Conservation (phyloP, 92 coral and sea anemone genomes). For the Siderastrea radians region DNA sequence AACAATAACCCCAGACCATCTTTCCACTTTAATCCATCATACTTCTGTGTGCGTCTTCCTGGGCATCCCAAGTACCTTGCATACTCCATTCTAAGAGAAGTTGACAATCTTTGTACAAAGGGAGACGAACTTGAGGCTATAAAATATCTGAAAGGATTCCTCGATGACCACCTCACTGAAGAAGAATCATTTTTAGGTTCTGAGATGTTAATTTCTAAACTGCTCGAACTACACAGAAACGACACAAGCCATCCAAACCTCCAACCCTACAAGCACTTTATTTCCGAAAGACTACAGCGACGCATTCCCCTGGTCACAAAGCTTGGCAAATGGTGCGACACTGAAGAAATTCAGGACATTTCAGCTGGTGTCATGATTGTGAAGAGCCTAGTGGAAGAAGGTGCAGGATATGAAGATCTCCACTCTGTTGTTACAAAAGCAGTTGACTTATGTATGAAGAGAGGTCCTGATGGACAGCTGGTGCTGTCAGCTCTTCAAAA, state of each 20-base stretch:
- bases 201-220: conserved; percentile 50
- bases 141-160: conserved; percentile 44
- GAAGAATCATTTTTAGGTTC: conserved; percentile 33
- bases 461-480: background rate
- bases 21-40: conserved; percentile 60
- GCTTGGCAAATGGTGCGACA: conserved; percentile 52
- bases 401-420: conserved; percentile 65
- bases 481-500: conserved; percentile 56
- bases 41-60: conserved; percentile 78
- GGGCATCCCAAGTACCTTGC: conserved; percentile 81
- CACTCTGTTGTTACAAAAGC: conserved; percentile 51
- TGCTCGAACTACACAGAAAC: conserved; percentile 62
- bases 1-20: conserved; percentile 74
- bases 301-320: conserved; percentile 57
- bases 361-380: conserved; percentile 51
- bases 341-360: conserved; percentile 39
- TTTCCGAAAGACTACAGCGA: conserved; percentile 25
- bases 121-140: conserved; percentile 76
- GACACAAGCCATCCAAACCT: conserved; percentile 50
- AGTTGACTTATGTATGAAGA: conserved; percentile 21
- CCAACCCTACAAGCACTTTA: conserved; percentile 25
- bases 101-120: conserved; percentile 71
- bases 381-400: conserved; percentile 60
- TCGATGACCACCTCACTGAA: conserved; percentile 64
- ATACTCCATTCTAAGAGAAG: conserved; percentile 52